These are phyloP conservation scores for Ammodytes marinus DNA, from an alignment of 2,113 vertebrate genomes.

Conservation along the genomic window DNA sequence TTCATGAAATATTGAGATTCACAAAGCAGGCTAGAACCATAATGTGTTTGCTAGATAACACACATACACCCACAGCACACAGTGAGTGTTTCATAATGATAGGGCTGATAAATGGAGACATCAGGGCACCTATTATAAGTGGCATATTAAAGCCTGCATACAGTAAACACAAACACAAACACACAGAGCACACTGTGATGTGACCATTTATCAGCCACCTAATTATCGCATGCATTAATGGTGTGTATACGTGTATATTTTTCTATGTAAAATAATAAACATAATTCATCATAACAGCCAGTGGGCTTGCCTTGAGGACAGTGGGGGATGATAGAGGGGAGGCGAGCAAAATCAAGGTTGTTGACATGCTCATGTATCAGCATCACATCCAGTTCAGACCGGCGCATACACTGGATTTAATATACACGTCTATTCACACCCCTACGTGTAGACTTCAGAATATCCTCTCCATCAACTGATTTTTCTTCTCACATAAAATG, in stretches of 20 bases:
- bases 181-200: slow-evolving; percentile 43
- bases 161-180: slow-evolving; percentile 60
- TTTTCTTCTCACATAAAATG: neutral
- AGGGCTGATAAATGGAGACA: slow-evolving; percentile 61
- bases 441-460: neutral
- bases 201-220: slow-evolving; percentile 64
- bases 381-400: slow-evolving; percentile 26
- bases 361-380: slow-evolving; percentile 69
- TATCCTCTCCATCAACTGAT: neutral
- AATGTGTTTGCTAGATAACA: slow-evolving; percentile 50
- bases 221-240: slow-evolving; percentile 68
- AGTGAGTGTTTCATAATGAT: slow-evolving; percentile 60
- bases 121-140: slow-evolving; percentile 62
- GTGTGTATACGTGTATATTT: slow-evolving; percentile 36
- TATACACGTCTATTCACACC: slow-evolving; percentile 6
- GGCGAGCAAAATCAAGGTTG: slow-evolving; percentile 32
- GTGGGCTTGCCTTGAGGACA: slow-evolving; percentile 44
- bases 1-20: slow-evolving; percentile 5
- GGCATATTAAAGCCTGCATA: slow-evolving; percentile 63
- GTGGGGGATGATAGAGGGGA: slow-evolving; percentile 51
- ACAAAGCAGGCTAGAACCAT: slow-evolving; percentile 4
- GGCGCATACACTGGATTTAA: neutral
- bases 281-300: slow-evolving; percentile 48
- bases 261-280: slow-evolving; percentile 13
- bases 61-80: slow-evolving; percentile 26